These are phyloP conservation scores for Natator depressus DNA, from an alignment of 2,113 vertebrate species.

Conservation along the genomic window DNA sequence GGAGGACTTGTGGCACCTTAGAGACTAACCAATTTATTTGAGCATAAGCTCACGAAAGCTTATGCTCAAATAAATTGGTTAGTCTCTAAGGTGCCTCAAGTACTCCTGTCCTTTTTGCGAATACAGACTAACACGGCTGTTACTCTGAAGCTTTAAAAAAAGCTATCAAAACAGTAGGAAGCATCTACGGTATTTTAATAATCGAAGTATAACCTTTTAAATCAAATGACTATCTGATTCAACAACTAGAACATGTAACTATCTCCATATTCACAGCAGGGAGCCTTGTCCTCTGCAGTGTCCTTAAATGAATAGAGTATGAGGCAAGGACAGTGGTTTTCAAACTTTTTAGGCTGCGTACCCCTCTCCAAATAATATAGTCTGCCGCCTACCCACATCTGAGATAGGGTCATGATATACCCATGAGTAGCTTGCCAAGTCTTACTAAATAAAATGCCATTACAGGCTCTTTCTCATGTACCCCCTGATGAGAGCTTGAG, in stretches of 20 bases:
- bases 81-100: too few relatives aligned
- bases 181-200: neutral
- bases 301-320: neutral
- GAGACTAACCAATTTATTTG: too few relatives aligned
- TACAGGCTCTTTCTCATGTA: neutral
- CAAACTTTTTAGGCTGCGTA: neutral
- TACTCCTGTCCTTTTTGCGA: too few relatives aligned
- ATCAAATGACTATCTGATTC: neutral
- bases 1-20: too few relatives aligned
- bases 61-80: too few relatives aligned
- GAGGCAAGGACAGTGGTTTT: neutral
- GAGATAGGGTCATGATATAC: neutral
- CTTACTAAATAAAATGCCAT: neutral
- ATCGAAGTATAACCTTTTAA: neutral
- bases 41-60: too few relatives aligned
- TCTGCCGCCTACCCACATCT: neutral
- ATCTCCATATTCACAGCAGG: neutral
- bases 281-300: neutral
- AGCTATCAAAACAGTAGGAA: neutral
- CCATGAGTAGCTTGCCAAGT: neutral
- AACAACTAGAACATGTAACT: neutral
- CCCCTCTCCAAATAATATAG: neutral
- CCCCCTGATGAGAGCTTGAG: neutral
- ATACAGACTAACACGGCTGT: too few relatives aligned
- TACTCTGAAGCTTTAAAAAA: neutral